phyloP scores from a whole-genome alignment of 92 coral and sea anemone genomes.

The Zoanthus sansibaricus region DNA sequence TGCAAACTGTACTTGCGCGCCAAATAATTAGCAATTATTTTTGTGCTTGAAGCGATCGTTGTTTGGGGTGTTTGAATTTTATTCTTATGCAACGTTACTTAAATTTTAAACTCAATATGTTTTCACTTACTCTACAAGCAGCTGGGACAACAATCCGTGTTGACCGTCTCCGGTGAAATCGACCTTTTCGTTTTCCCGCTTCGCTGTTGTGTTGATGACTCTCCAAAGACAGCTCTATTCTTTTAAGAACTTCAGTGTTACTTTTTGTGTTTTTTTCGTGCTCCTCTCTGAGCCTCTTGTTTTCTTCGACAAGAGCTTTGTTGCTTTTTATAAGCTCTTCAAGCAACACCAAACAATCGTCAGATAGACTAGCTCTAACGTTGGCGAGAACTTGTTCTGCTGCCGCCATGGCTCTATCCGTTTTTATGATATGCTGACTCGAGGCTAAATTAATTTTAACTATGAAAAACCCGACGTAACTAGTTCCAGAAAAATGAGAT shows the following conservation, averaged over 20 bases:
- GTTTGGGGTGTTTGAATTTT: neutral
- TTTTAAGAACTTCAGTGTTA: constrained; percentile 36
- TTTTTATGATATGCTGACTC: neutral
- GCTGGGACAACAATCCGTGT: constrained; percentile 51
- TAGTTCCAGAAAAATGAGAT: neutral
- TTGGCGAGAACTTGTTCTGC: constrained; percentile 33
- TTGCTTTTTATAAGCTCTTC: constrained; percentile 34
- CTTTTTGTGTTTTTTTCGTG: constrained; percentile 24
- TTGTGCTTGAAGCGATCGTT: neutral
- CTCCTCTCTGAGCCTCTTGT: constrained; percentile 41
- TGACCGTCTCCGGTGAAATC: constrained; percentile 2
- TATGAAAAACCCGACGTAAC: constrained; percentile 10
- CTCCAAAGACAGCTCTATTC: constrained; percentile 47
- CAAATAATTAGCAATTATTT: constrained; percentile 1
- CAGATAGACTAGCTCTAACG: constrained; percentile 18
- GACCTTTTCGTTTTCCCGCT: constrained; percentile 20
- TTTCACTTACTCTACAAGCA: constrained; percentile 55
- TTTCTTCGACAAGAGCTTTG: constrained; percentile 32
- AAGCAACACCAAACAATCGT: constrained; percentile 44
- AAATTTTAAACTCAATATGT: neutral
- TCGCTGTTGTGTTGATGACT: constrained; percentile 20
- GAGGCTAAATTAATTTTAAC: neutral
- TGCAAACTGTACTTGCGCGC: constrained; percentile 10
- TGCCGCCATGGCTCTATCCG: constrained; percentile 12
- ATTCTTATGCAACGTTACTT: neutral